Base-by-base conservation (phyloP, 2,888 invertebrate species). In the Synergus laeviventris region DNA sequence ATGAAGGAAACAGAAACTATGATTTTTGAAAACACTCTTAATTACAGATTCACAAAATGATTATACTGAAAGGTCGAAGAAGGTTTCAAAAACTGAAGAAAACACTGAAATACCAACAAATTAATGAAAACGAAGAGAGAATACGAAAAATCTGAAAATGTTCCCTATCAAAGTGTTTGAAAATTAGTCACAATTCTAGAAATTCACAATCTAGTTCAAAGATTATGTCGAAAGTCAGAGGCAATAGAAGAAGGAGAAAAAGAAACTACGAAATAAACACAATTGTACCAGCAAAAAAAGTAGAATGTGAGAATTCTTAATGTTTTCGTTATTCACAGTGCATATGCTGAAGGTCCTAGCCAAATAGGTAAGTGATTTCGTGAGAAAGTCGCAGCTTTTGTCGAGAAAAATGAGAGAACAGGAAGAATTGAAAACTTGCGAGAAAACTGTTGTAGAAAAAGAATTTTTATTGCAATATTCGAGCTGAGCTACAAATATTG, bases 281-380 rank as follows among this genome's bases (percentile, higher is more conserved):
- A 76, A 70, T 62, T 73, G 59, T 76, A 54, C 31, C 61, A 76
- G 39, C 14, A 64, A 54, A 75, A 77, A 73, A 18, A 60, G 49
- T 42, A 73, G 74, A 78, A 76, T 49, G 70, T 66, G 74, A 79
- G 24, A 75, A 24, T 64, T 9, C 14, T 24, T 1, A 64, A 45
- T 49, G 24, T 70, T 70, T 70, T 70, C 70, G 49, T 70, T 70
- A 70, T 70, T 70, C 49, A 49, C 42, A 49, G 45, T 21, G 39
- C 4, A 42, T 21, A 14, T 16, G 12, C 8, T 24, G 12, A 45
- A 66, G 45, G 49, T 49, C 49, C 49, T 70, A n/a, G 24, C 31
- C 49, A 70, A 70, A 49, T 36, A n/a, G 49, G 45, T 31, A n/a
- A 70, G 45, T 31, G 70, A 70, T 70, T 42, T 31, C 70, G n/a